Evolutionary conservation across 1,140 invertebrate genomes (phyloP).

Genomic region (Drosophila neocordata): DNA sequence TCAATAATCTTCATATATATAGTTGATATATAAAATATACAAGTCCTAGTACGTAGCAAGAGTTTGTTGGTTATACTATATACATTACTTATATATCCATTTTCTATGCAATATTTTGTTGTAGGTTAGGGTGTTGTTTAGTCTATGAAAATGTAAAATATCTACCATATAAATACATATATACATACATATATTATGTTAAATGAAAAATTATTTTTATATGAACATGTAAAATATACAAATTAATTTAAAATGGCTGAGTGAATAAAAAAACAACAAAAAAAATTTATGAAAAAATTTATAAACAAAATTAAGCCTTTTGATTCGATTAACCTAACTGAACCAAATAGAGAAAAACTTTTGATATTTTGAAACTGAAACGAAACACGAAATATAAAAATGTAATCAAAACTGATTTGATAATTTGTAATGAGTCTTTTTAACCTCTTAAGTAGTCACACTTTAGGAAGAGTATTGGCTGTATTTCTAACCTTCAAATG

Average conservation of each 20-base stretch:
- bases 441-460: too few species aligned
- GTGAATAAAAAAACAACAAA: constrained; percentile 62
- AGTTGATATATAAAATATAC: constrained; percentile 21
- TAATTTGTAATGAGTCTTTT: too few species aligned
- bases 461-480: too few species aligned
- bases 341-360: too few species aligned
- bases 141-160: constrained; percentile 51
- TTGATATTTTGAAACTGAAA: too few species aligned
- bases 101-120: constrained; percentile 68
- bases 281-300: constrained; percentile 26
- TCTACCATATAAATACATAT: constrained; percentile 15
- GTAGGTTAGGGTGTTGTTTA: constrained; percentile 77
- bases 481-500: too few species aligned
- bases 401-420: too few species aligned
- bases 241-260: constrained; percentile 71
- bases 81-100: constrained; percentile 28
- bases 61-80: constrained; percentile 50
- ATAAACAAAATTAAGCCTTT: not conserved
- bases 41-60: constrained; percentile 28
- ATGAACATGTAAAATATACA: constrained; percentile 67
- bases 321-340: too few species aligned
- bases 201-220: constrained; percentile 70
- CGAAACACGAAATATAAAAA: too few species aligned
- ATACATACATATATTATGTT: constrained; percentile 33
- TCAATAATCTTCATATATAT: constrained; percentile 46